Conservation (phyloP, 2,888 invertebrate species). For the Drosophila vallismaia region DNA sequence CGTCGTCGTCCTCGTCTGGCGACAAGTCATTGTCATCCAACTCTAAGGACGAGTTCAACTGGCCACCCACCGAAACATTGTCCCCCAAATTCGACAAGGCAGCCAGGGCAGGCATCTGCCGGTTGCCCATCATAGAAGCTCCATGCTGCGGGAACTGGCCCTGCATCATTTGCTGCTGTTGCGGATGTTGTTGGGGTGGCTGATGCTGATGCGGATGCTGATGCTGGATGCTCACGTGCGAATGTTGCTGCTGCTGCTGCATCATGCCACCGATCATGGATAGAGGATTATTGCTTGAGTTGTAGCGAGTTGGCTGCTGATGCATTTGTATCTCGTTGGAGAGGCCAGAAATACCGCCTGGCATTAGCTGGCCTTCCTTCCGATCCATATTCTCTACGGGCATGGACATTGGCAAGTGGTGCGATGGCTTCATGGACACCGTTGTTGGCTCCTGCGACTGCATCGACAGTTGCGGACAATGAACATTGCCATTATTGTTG, state of each 20-base stretch:
- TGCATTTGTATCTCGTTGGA: slow-evolving; percentile 58
- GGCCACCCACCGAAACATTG: slow-evolving; percentile 33
- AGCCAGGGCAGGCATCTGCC: slow-evolving; percentile 47
- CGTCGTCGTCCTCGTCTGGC: slow-evolving; percentile 80
- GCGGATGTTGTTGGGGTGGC: slow-evolving; percentile 48
- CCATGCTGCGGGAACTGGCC: slow-evolving; percentile 49
- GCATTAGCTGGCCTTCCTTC: slow-evolving; percentile 20
- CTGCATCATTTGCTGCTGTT: slow-evolving; percentile 40
- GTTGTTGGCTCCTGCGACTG: slow-evolving; percentile 46
- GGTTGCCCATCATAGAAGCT: slow-evolving; percentile 48
- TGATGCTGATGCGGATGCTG: slow-evolving; percentile 39
- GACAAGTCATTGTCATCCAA: slow-evolving; percentile 80
- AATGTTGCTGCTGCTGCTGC: slow-evolving; percentile 69
- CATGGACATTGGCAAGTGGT: slow-evolving; percentile 37
- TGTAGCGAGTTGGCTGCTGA: slow-evolving; percentile 70
- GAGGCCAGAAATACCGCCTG: slow-evolving; percentile 43
- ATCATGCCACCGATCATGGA: slow-evolving; percentile 81
- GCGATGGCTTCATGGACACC: slow-evolving; percentile 30
- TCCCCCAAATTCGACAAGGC: slow-evolving; percentile 41
- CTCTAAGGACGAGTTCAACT: slow-evolving; percentile 72
- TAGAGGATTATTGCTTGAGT: slow-evolving; percentile 74
- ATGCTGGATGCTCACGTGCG: slow-evolving; percentile 46
- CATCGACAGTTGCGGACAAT: slow-evolving; percentile 57
- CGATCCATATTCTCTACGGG: slow-evolving; percentile 31
- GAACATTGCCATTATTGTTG: slow-evolving; percentile 53